Base-by-base conservation (phyloP, 2,113 vertebrate species). In the Cyphomyrus plagiostoma region DNA sequence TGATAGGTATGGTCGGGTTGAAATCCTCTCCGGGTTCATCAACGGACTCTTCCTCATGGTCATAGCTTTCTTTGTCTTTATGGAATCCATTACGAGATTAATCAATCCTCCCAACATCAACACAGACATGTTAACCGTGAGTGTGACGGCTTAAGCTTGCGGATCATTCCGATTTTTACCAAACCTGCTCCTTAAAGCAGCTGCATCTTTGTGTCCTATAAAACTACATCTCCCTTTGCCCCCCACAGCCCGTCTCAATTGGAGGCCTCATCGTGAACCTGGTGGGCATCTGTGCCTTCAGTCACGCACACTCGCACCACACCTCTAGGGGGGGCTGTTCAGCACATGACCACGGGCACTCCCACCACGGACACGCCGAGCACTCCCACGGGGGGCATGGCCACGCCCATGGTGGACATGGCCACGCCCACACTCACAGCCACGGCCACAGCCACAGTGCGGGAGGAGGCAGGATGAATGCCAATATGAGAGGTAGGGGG, bases 21-120 rank as follows among this genome's bases (percentile, higher is more conserved):
- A 99, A 95, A 99, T 99, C 90, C 97, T 99, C 5, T 99, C 98
- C 88, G 98, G 98, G 56, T 99, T 99, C 94, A 98, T 99, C 94
- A 99, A 99, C 88, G 98, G 98, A 53, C 96, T 99, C 80, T 99
- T 99, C 93, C 96, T 99, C 86, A 97, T 99, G 96, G 98, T 99
- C 93, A 99, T 99, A 93, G 97, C 98, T 66, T 99, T 99, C 94
- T 99, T 99, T 93, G 98, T 99, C 89, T 99, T 99, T 91, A 90
- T 98, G 93, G 98, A 99, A 89, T 99, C 98, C 0, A 93, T 99
- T 91, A 97, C 97, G 15, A 96, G 98, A 92, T 91, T 99, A 89
- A 92, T 99, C 89, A 98, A 99, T 95, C 98, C 98, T 92, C 98
- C 98, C 5, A 97, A 99, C 91, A 98, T 99, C 91, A 97, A 99